A percentile compares a stretch with the other conserved stretches of the same genome.
Conservation (phyloP, 2,797 vertebrate genomes). For the Epinephelus awoara region DNA sequence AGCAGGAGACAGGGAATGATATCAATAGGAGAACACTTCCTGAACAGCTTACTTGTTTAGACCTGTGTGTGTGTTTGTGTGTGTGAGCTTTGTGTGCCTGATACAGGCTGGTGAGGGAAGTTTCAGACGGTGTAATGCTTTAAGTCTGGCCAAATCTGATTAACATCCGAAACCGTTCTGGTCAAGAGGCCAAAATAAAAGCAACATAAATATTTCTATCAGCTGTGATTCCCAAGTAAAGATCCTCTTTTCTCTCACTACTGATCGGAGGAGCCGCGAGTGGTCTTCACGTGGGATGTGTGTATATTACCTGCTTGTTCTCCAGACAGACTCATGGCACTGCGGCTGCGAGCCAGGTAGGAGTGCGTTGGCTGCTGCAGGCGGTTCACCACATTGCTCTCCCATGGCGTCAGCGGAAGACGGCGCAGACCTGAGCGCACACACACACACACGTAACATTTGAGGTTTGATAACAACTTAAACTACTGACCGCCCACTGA, state of each 20-base stretch:
- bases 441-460: conserved; percentile 27
- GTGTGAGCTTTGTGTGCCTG: conserved; percentile 61
- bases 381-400: conserved; percentile 94
- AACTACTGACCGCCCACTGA: conserved; percentile 36
- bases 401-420: conserved; percentile 94
- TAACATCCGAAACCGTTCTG: conserved; percentile 52
- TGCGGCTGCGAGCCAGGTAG: conserved; percentile 96
- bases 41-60: conserved; percentile 35
- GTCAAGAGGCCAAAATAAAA: conserved; percentile 50
- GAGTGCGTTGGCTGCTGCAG: conserved; percentile 97
- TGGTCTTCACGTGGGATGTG: not conserved
- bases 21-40: conserved; percentile 37
- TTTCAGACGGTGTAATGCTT: conserved; percentile 74
- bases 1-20: conserved; percentile 6
- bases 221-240: not conserved
- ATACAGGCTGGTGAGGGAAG: conserved; percentile 55
- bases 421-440: conserved; percentile 87
- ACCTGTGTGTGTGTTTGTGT: conserved; percentile 21
- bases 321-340: conserved; percentile 94
- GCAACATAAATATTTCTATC: not conserved
- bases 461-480: conserved; percentile 40
- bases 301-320: conserved; percentile 90
- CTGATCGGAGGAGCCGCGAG: not conserved
- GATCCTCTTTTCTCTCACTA: not conserved
- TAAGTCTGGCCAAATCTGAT: conserved; percentile 76